These are phyloP conservation scores for Felis chaus DNA, from an alignment of 2,113 vertebrate genomes.

Conservation along the genomic window DNA sequence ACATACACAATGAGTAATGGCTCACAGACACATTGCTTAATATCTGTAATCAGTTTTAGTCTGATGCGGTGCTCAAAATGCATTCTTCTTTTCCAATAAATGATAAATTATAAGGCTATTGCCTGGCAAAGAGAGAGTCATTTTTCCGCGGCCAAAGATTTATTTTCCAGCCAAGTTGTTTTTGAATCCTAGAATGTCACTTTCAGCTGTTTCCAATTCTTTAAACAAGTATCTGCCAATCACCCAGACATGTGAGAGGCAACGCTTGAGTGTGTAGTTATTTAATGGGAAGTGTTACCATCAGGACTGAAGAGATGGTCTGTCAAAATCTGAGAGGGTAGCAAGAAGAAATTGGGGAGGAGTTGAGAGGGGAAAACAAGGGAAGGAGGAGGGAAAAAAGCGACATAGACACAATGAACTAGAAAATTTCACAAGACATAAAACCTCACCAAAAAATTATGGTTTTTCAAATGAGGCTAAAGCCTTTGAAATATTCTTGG, in stretches of 20 bases:
- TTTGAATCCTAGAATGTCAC: conserved; percentile 66
- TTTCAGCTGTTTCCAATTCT: conserved; percentile 64
- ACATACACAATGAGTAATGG: background rate
- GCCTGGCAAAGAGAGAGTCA: conserved; percentile 45
- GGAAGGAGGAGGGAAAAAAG: background rate
- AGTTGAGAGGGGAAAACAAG: background rate
- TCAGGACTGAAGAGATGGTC: background rate
- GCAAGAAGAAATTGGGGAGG: background rate
- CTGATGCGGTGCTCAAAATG: conserved; percentile 65
- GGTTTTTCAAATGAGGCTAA: background rate
- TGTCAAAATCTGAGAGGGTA: background rate
- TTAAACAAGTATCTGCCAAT: conserved; percentile 66
- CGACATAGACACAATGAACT: background rate
- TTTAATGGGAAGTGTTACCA: conserved; percentile 50
- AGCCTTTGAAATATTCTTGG: background rate
- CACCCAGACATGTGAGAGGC: background rate
- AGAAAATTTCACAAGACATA: background rate
- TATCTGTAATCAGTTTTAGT: conserved; percentile 73
- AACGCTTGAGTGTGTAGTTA: background rate
- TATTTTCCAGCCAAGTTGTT: conserved; percentile 63
- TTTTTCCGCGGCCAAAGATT: conserved; percentile 64
- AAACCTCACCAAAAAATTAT: background rate
- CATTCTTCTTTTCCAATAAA: conserved; percentile 63
- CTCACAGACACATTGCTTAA: conserved; percentile 64
- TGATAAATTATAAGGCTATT: conserved; percentile 59